Evolutionary conservation across 2,888 invertebrate genomes (phyloP), one percentile per base, ranked within the genome.

Genomic region (Odontothrips loti): DNA sequence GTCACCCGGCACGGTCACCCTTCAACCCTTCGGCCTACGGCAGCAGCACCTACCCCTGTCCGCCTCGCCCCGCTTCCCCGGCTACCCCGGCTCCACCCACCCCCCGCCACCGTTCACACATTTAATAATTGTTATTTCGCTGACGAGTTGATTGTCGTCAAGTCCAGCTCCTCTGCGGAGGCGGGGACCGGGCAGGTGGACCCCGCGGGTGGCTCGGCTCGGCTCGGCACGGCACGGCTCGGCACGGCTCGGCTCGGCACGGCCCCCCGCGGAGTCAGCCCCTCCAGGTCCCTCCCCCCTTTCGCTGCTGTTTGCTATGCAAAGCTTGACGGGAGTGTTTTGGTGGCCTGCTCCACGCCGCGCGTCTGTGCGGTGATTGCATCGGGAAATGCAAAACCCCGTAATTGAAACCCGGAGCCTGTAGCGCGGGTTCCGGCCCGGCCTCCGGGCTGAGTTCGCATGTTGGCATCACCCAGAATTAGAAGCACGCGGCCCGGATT

Each of bases 321-420:
- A 75, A 75, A 75, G 68, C 68, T 12, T 27, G 27, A 23, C 68
- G 17, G 51, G 15, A 20, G 58, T 15, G 27, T 27, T 27, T 23
- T 27, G 27, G 27, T 27, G 58, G 12, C n/a, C n/a, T 68, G 68
- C 68, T n/a, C 23, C 23, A 27, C 27, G 27, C 23, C 68, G 23
- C 68, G 58, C 15, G 58, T 6, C 17, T 58, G 17, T 17, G 58
- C 10, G 58, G 8, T 75, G 68, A 75, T 75, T 23, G 68, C 68
- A 75, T 75, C 68, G 68, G 68, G 27, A 75, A 75, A 75, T 75
- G 68, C 68, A 75, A 75, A 75, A 75, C 23, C 68, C 10, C 27
- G 68, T 27, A 75, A 75, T 75, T 75, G 68, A 75, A 75, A 75
- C 68, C 23, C 23, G 68, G n/a, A 11, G 68, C n/a, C 23, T 51